Percentiles rank a stretch among this genome's conserved stretches.
phyloP scores from a whole-genome alignment of 2,888 invertebrate species.

The Synanthedon vespiformis region DNA sequence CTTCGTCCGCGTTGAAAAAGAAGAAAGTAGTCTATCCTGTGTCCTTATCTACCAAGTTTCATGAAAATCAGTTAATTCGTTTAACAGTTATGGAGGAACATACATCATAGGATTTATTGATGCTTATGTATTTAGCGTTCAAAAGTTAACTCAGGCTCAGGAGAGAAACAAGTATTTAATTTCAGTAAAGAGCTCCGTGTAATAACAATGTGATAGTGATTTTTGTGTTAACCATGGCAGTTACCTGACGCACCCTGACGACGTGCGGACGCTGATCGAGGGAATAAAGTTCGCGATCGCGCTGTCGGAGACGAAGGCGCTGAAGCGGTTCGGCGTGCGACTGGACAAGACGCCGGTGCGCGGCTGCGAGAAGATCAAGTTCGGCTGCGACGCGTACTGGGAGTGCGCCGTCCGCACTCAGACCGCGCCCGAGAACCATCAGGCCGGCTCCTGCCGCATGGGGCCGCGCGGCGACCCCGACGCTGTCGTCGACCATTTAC shows the following conservation, averaged over 20 bases:
- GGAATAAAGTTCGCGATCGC: conserved; percentile 84
- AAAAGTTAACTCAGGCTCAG: no score
- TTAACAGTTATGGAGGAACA: no score
- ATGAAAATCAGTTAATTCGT: no score
- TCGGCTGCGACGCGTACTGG: conserved; percentile 83
- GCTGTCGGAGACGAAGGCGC: conserved; percentile 75
- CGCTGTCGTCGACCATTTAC: conserved; percentile 79
- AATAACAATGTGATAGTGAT: no score
- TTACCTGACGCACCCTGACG: conserved; percentile 81
- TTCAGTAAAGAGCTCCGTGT: no score
- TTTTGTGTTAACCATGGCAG: conserved; percentile 16
- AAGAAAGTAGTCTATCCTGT: no score
- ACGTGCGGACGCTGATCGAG: conserved; percentile 83
- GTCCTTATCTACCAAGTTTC: no score
- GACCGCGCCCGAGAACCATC: conserved; percentile 86
- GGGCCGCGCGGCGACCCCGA: conserved; percentile 77
- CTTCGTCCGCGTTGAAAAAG: no score
- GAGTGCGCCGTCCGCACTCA: conserved; percentile 80
- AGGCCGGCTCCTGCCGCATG: conserved; percentile 87
- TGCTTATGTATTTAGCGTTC: no score
- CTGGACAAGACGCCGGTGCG: conserved; percentile 78
- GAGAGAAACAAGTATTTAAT: no score
- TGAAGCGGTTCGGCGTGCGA: conserved; percentile 76
- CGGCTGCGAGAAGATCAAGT: conserved; percentile 81
- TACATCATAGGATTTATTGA: no score